phyloP scores from a whole-genome alignment of 35 echinoderm and acorn worm genomes.

The Hemicentrotus pulcherrimus region DNA sequence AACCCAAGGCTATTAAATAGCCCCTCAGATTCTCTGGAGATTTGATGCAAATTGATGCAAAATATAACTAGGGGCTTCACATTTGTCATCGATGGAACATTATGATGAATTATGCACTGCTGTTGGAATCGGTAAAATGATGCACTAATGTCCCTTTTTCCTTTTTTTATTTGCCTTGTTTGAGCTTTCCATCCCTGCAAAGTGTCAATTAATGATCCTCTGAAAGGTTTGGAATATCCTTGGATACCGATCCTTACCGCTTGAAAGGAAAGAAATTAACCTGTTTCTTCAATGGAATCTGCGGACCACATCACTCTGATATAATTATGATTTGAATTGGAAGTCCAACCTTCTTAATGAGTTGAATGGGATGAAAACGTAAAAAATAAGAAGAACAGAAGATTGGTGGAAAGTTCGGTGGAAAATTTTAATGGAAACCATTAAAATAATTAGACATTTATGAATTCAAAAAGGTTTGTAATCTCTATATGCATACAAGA shows the following conservation, averaged over 20 bases:
- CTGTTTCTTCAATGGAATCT: not conserved
- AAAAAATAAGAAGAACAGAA: no score
- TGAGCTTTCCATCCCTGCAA: not conserved
- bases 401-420: no score
- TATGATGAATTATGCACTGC: not conserved
- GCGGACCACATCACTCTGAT: no score
- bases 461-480: no score
- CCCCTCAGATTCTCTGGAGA: not conserved
- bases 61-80: not conserved
- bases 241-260: not conserved
- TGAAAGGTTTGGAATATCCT: not conserved
- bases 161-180: not conserved
- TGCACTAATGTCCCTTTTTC: not conserved
- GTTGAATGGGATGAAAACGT: no score
- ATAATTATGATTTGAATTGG: no score
- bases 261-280: not conserved
- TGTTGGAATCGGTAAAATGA: not conserved
- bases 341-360: no score
- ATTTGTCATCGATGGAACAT: not conserved
- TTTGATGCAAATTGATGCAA: not conserved
- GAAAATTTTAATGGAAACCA: no score
- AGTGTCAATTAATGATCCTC: not conserved
- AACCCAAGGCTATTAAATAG: not conserved
- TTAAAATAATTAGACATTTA: no score
- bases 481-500: no score